A percentile compares a stretch with the other conserved stretches of the same genome.
Evolutionary conservation across 1,140 invertebrate genomes (phyloP).

Genomic region (Maconellicoccus hirsutus): DNA sequence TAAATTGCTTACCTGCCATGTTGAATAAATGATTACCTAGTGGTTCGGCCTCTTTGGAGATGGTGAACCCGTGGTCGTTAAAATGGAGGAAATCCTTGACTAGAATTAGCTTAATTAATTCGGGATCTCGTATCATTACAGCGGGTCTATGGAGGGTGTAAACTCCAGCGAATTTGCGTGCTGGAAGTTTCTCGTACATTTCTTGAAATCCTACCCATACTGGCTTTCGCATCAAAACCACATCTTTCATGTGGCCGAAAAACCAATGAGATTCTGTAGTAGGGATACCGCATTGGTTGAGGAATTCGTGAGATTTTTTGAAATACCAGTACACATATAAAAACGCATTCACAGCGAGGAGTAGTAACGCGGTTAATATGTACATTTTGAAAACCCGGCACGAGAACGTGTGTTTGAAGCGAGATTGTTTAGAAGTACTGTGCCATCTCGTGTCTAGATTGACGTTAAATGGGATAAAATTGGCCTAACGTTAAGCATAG

Average conservation of each 20-base stretch:
- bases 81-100: conserved; percentile 47
- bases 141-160: conserved; percentile 29
- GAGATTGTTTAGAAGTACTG: too few relatives aligned
- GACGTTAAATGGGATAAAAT: too few relatives aligned
- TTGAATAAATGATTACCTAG: not conserved
- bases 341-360: not conserved
- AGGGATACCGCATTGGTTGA: not conserved
- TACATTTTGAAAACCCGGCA: too few relatives aligned
- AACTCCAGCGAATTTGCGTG: not conserved
- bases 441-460: too few relatives aligned
- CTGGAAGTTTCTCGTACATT: not conserved
- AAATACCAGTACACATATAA: not conserved
- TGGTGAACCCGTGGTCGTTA: conserved; percentile 33
- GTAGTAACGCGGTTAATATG: too few relatives aligned
- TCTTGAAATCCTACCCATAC: not conserved
- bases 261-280: not conserved
- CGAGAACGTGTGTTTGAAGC: too few relatives aligned
- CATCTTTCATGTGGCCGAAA: not conserved
- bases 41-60: not conserved
- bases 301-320: not conserved
- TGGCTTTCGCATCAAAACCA: not conserved
- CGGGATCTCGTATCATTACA: conserved; percentile 38
- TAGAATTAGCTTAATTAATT: conserved; percentile 42
- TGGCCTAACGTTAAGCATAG: too few relatives aligned
- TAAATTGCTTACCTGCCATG: not conserved